Base-by-base conservation (phyloP, 2,113 vertebrate genomes). In the Gallinago paraguaiae region DNA sequence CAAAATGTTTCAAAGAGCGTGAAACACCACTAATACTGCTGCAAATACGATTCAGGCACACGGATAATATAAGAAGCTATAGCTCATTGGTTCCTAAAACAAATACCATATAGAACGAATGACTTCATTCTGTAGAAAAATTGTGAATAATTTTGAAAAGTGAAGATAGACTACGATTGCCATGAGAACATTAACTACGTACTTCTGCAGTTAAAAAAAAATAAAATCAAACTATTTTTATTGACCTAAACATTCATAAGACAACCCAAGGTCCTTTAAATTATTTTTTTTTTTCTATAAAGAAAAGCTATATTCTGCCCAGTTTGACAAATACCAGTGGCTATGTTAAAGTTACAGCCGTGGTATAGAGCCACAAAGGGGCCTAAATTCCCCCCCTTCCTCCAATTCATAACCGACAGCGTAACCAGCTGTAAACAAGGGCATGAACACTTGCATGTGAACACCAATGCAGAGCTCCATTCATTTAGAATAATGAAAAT, bases 311-410 rank as follows among this genome's bases (percentile, higher is more conserved):
- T 35, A 6, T 74, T 82, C n/a, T 74, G 10, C 31, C 5, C 17
- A 45, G 33, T 10, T 50, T 67, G 61, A 64, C 35, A 68, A 31
- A 31, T 18, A 28, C 8, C 13, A 17, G 25, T n/a, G 17, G 3
- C 30, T 71, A 6, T 9, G 27, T 51, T 50, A 30, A 84, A 81
- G 37, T 41, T 57, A n/a, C 4, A 31, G 46, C 18, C 31, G 23
- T 43, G 27, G 18, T 48, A 15, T 0, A 48, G n/a, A 69, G 39
- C 27, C 30, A 31, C 2, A 5, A 35, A 45, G 3, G 13, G 7
- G 5, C 71, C 11, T 33, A 25, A 60, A 1, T 17, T 3, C 6
- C 28, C 24, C n/a, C 17, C 9, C 4, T 4, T 4, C 30, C 28
- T 27, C 22, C 13, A n/a, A 0, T 65, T 70, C 28, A 20, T 39